A percentile compares a stretch with the other conserved stretches of the same genome.
Conservation (phyloP, 2,113 vertebrate species). For the Abramis brama region DNA sequence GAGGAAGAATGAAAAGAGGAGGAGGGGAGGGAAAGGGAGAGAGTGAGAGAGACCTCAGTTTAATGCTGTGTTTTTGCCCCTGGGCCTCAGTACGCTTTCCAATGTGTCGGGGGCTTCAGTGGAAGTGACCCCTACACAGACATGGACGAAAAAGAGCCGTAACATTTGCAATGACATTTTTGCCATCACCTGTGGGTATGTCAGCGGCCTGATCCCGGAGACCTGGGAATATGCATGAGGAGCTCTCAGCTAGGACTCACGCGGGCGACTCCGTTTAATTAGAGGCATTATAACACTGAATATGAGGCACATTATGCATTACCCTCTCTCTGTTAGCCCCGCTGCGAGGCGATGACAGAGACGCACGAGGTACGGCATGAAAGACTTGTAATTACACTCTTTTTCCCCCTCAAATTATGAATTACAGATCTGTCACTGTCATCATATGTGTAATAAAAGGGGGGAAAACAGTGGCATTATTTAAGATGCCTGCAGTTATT, state of each 20-base stretch:
- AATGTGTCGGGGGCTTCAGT: constrained; percentile 71
- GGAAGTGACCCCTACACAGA: constrained; percentile 77
- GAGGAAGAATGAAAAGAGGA: constrained; percentile 34
- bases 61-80: constrained; percentile 74
- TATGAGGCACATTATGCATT: constrained; percentile 56
- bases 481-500: constrained; percentile 62
- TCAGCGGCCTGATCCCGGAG: constrained; percentile 67
- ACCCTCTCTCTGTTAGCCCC: constrained; percentile 30
- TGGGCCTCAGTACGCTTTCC: constrained; percentile 66
- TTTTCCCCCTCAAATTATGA: constrained; percentile 51
- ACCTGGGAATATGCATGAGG: constrained; percentile 59
- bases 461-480: constrained; percentile 57
- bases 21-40: constrained; percentile 21
- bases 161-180: constrained; percentile 83
- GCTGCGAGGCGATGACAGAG: constrained; percentile 44
- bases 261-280: constrained; percentile 48
- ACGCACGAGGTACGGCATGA: constrained; percentile 35
- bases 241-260: constrained; percentile 57
- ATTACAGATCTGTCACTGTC: constrained; percentile 64
- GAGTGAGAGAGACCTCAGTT: constrained; percentile 57
- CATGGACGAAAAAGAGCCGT: constrained; percentile 75
- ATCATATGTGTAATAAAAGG: constrained; percentile 58
- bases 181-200: constrained; percentile 81
- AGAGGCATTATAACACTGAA: constrained; percentile 49
- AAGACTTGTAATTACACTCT: constrained; percentile 53